Percentiles rank a stretch among this genome's conserved stretches.
Evolutionary conservation across 2,113 vertebrate species (phyloP).

Genomic region (Saccopteryx bilineata): DNA sequence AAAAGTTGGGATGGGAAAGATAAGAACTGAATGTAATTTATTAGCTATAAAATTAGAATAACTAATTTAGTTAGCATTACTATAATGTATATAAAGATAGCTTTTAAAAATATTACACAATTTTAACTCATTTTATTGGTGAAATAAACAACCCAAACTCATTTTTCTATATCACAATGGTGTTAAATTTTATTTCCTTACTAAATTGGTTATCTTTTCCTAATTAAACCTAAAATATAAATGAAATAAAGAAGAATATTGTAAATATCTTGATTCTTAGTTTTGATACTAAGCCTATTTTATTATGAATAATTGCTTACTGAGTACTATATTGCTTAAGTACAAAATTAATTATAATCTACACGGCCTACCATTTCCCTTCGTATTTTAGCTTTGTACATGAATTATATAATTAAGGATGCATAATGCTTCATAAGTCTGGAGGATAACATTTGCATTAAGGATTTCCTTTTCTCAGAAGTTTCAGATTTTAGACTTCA

Average conservation of each 20-base stretch:
- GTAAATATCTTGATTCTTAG: neutral
- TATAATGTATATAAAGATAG: neutral
- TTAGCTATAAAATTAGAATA: neutral
- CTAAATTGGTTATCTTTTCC: slow-evolving; percentile 5
- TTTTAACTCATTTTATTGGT: slow-evolving; percentile 10
- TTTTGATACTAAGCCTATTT: neutral
- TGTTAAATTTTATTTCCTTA: slow-evolving; percentile 14
- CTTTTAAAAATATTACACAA: neutral
- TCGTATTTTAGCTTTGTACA: neutral
- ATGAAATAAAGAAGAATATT: neutral
- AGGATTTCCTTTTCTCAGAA: neutral
- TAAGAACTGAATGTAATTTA: neutral
- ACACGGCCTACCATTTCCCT: neutral
- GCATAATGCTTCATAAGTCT: neutral
- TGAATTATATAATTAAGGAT: neutral
- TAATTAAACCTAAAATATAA: slow-evolving; percentile 27
- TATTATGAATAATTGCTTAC: neutral
- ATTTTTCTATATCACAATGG: neutral
- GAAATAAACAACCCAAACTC: neutral
- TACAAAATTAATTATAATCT: neutral
- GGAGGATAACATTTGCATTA: neutral
- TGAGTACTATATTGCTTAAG: neutral
- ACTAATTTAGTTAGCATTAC: neutral
- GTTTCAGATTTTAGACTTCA: neutral
- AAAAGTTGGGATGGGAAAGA: neutral